Conservation (phyloP, 2,113 vertebrate species). For the Ctenomys sociabilis region DNA sequence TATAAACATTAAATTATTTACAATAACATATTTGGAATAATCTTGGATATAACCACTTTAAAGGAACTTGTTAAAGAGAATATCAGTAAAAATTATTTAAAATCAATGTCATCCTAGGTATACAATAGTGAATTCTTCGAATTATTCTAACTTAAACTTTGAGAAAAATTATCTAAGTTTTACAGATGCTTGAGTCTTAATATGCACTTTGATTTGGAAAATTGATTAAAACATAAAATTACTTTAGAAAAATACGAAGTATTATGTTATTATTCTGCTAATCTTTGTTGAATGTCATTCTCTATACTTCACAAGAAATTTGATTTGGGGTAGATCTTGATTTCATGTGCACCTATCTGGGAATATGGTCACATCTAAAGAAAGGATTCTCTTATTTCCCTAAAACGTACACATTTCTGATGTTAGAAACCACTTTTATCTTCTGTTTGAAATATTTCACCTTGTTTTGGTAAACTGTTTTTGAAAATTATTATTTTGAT, state of each 20-base stretch:
- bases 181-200: background rate
- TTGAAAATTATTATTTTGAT: background rate
- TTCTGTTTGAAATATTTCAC: background rate
- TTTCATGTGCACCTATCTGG: background rate
- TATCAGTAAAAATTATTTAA: background rate
- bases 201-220: background rate
- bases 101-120: background rate
- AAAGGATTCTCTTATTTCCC: background rate
- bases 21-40: background rate
- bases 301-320: background rate
- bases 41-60: background rate
- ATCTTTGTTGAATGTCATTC: background rate
- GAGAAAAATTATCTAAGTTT: background rate
- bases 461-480: background rate
- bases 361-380: background rate
- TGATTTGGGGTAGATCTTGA: background rate
- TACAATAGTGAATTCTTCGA: background rate
- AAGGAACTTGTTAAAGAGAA: background rate
- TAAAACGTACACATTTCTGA: background rate
- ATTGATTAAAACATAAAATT: background rate
- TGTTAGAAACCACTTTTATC: background rate
- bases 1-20: background rate
- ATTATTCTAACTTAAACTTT: slow-evolving; percentile 15
- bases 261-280: background rate
- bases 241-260: background rate